These are phyloP conservation scores for Fundulus diaphanus DNA, from an alignment of 2,797 vertebrate species.

Conservation along the genomic window DNA sequence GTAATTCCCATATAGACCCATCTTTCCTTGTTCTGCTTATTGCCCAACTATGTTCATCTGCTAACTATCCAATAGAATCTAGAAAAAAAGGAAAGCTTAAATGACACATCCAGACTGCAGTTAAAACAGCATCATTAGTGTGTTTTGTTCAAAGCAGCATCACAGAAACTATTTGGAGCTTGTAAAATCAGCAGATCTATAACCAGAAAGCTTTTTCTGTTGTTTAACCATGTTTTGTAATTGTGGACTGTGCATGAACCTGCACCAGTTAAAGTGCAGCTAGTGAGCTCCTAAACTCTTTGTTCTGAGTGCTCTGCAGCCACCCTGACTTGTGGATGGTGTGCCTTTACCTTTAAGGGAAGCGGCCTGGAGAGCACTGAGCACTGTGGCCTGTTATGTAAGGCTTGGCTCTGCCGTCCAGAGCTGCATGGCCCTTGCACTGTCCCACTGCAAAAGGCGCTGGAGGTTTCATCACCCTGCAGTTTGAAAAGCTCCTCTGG, in stretches of 20 bases:
- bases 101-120: background rate
- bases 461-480: constrained; percentile 58
- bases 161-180: background rate
- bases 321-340: background rate
- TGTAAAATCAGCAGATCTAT: constrained; percentile 4
- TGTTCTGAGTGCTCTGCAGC: background rate
- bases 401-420: background rate
- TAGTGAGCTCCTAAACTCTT: background rate
- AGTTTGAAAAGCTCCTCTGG: constrained; percentile 55
- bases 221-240: background rate
- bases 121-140: constrained; percentile 4
- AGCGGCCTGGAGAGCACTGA: constrained; percentile 33
- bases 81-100: background rate
- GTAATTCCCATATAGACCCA: background rate
- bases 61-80: background rate
- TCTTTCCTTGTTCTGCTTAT: background rate
- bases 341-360: constrained; percentile 54
- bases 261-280: background rate
- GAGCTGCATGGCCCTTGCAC: constrained; percentile 32
- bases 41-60: background rate
- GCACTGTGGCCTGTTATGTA: constrained; percentile 35
- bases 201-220: background rate
- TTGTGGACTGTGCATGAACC: background rate
- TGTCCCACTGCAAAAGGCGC: constrained; percentile 53
- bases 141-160: background rate